Conservation (phyloP, 2,888 invertebrate genomes). For the Idaea aversata region DNA sequence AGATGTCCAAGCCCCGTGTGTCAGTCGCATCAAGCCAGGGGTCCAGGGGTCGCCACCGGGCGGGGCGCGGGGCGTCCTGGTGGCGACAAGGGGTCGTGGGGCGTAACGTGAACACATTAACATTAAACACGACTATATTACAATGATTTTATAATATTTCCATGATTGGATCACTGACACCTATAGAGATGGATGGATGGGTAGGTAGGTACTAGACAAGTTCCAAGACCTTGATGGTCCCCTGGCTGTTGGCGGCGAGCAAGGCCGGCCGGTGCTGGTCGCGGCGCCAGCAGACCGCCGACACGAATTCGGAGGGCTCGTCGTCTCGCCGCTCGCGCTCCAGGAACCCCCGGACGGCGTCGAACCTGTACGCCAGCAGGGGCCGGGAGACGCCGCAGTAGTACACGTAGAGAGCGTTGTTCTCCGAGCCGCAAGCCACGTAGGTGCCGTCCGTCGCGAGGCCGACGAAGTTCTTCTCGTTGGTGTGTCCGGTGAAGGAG, state of each 20-base stretch:
- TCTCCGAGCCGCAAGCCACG: slow-evolving; percentile 96
- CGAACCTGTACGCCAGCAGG: slow-evolving; percentile 92
- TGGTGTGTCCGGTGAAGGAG: slow-evolving; percentile 94
- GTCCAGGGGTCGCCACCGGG: too few relatives aligned
- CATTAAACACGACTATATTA: too few relatives aligned
- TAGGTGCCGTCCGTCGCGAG: slow-evolving; percentile 93
- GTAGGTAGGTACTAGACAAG: slow-evolving; percentile 84
- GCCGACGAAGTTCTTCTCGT: slow-evolving; percentile 98
- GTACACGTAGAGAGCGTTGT: slow-evolving; percentile 95
- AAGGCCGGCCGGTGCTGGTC: slow-evolving; percentile 86
- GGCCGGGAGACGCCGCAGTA: slow-evolving; percentile 94
- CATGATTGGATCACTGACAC: too few relatives aligned
- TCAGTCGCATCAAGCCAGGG: too few relatives aligned
- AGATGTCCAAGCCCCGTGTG: too few relatives aligned
- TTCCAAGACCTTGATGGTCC: slow-evolving; percentile 93
- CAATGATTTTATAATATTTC: background rate
- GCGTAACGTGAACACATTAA: too few relatives aligned
- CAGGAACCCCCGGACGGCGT: slow-evolving; percentile 87
- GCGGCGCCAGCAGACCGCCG: slow-evolving; percentile 96
- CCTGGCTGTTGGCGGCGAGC: slow-evolving; percentile 96
- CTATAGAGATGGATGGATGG: too few relatives aligned
- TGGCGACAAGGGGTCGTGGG: too few relatives aligned
- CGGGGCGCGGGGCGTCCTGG: too few relatives aligned
- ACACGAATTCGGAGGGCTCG: slow-evolving; percentile 95
- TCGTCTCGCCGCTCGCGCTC: slow-evolving; percentile 90